Evolutionary conservation across 2,888 invertebrate species (phyloP), one percentile per base, ranked within the genome.

Genomic region (Plusia festucae): DNA sequence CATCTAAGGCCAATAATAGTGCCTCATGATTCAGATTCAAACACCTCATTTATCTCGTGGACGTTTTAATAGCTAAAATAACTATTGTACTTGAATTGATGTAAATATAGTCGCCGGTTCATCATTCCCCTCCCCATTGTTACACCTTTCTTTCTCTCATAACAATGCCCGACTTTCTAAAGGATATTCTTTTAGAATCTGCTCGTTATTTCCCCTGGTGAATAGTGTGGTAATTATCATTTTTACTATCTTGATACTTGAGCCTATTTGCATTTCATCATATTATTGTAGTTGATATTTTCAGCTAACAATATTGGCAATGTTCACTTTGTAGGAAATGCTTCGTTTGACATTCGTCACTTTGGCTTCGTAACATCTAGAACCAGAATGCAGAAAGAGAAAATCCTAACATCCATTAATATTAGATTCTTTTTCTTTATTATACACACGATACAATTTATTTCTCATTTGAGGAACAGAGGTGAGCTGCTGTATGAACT

Each of bases 131-230:
- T 40, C 11, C 9, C 24, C n/a, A 24, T 56, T 56, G 24, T 56
- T n/a, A 56, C 22, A 56, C 22, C 44, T 55, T 40, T 8, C 55
- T 24, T 56, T 44, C 24, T 24, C 46, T 24, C 20, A 24, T 49
- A 49, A 20, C 58, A 58, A 58, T 51, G 30, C 55, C 49, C 49
- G 13, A 32, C 49, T 58, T 27, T 16, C n/a, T 24, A 24, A 16
- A 40, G 24, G 44, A 27, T 46, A n/a, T 27, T 22, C 40, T 40
- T n/a, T 40, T n/a, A 40, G 15, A 40, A 40, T 40, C 40, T n/a
- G n/a, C 40, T 40, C 40, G n/a, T 40, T n/a, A 40, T n/a, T 40
- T 40, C n/a, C n/a, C 40, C n/a, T 40, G n/a, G 40, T 40, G 15
- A n/a, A 40, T 40, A 40, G 5, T 7, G 40, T 13, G 34, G 34